Base-by-base conservation (phyloP, 2,113 vertebrate genomes). In the Protobothrops mucrosquamatus region DNA sequence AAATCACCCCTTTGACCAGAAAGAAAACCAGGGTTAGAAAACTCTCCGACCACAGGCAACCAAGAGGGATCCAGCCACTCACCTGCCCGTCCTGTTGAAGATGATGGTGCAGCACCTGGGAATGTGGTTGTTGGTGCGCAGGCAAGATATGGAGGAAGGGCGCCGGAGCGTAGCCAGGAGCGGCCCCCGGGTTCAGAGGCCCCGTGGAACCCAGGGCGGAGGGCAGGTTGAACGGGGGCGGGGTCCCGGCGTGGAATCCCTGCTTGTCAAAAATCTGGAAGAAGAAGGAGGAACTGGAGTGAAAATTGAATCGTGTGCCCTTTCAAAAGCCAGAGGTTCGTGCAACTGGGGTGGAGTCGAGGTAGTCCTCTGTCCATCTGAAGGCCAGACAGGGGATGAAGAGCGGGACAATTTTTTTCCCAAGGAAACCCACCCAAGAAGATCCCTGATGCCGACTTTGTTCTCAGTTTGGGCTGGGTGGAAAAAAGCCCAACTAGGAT, bases 91-190 rank as follows among this genome's bases (percentile, higher is more conserved):
- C 98, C 94, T 98, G 98, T 1, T 98, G 97, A 11, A 98, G 98
- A 90, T 98, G 98, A 91, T 99, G 99, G 96, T 99, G 99, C 90
- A 99, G 97, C 97, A 99, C 96, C 98, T 99, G 99, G 39, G 99
- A 99, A 94, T 99, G 99, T 89, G 99, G 98, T 97, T 99, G 99
- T 98, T 99, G 99, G 97, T 99, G 99, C 0, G 98, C 98, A 23
- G 99, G 99, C 94, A 99, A 96, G 96, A 99, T 99, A 93, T 99
- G 99, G 43, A 99, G 97, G 96, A 99, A 99, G 0, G 98, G 99
- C 15, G 98, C 98, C 8, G 98, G 98, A 2, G 97, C 98, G 0
- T 99, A 99, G 22, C 99, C 99, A 0, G 99, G 98, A 34, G 98
- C 98, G 0, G 98, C 98, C 6, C 98, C 98, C 2, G 99, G 98